phyloP scores from a whole-genome alignment of 2,797 vertebrate species.

The Mus spretus region DNA sequence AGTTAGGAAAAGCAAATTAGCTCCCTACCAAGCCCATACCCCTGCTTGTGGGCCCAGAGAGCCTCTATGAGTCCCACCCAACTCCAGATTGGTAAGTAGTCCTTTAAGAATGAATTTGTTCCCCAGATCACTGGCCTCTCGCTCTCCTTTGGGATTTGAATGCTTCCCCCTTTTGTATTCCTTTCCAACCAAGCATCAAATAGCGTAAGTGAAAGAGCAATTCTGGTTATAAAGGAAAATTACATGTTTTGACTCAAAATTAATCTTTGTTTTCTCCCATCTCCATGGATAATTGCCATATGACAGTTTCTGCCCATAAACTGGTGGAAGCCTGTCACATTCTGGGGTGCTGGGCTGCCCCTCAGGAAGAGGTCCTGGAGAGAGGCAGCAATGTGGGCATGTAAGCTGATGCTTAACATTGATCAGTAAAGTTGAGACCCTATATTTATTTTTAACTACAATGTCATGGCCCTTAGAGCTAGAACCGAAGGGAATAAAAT shows the following conservation, averaged over 20 bases:
- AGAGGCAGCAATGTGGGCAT: not conserved
- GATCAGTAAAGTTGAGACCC: conserved; percentile 1
- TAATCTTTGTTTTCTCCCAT: conserved; percentile 84
- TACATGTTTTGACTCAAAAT: conserved; percentile 86
- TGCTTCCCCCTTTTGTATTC: not conserved
- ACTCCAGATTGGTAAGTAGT: conserved; percentile 7
- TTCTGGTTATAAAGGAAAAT: conserved; percentile 86
- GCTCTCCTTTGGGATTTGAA: conserved; percentile 48
- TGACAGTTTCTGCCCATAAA: conserved; percentile 81
- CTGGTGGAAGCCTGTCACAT: not conserved
- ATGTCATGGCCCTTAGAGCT: not conserved
- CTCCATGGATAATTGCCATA: conserved; percentile 85
- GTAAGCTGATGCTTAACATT: not conserved
- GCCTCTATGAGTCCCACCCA: not conserved
- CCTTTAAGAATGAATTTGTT: conserved; percentile 54
- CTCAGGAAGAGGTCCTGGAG: not conserved
- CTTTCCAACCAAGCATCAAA: conserved; percentile 78
- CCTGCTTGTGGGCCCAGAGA: not conserved
- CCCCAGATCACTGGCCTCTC: not conserved
- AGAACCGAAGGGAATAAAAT: not conserved
- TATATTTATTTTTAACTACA: not conserved
- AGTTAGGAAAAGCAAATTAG: conserved; percentile 3
- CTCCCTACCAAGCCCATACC: not conserved
- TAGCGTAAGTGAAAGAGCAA: conserved; percentile 77
- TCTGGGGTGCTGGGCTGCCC: not conserved